A percentile compares a stretch with the other conserved stretches of the same genome.
These are phyloP conservation scores for Calameuta idolon DNA, from an alignment of 2,888 invertebrate genomes.

Conservation along the genomic window DNA sequence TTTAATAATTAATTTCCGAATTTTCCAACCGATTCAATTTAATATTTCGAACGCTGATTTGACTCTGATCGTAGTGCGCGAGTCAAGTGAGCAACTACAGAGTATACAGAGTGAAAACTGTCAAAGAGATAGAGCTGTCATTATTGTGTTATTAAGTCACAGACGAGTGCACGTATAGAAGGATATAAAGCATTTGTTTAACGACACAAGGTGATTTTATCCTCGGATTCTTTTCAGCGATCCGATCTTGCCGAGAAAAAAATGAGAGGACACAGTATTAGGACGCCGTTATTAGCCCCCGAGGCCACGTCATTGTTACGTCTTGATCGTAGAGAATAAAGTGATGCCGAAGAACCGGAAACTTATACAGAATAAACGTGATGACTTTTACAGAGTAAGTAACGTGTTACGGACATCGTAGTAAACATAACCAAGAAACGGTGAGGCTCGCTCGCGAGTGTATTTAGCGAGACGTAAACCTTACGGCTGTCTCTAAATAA, in stretches of 20 bases:
- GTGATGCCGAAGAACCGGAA: conserved; percentile 52
- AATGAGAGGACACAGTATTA: conserved; percentile 29
- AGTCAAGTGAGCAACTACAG: background rate
- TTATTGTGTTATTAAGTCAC: background rate
- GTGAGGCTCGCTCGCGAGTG: background rate
- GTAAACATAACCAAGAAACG: background rate
- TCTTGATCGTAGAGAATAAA: conserved; percentile 53
- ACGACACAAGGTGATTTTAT: conserved; percentile 2
- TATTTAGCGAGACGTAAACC: background rate
- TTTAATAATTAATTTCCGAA: background rate
- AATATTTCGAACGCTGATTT: background rate
- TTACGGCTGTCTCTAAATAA: background rate
- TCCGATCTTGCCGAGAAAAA: conserved; percentile 29
- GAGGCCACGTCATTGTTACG: conserved; percentile 61
- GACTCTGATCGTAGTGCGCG: background rate
- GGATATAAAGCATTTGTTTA: conserved; percentile 5
- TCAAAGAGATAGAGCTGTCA: background rate
- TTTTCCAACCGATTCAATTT: background rate
- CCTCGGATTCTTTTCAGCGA: background rate
- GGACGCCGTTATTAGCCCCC: conserved; percentile 63
- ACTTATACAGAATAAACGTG: conserved; percentile 55
- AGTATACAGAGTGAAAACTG: background rate
- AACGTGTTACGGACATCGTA: background rate
- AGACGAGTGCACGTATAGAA: background rate
- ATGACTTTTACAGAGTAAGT: conserved; percentile 43